Evolutionary conservation across 2,797 vertebrate genomes (phyloP).

Genomic region (Onychomys leucogaster): DNA sequence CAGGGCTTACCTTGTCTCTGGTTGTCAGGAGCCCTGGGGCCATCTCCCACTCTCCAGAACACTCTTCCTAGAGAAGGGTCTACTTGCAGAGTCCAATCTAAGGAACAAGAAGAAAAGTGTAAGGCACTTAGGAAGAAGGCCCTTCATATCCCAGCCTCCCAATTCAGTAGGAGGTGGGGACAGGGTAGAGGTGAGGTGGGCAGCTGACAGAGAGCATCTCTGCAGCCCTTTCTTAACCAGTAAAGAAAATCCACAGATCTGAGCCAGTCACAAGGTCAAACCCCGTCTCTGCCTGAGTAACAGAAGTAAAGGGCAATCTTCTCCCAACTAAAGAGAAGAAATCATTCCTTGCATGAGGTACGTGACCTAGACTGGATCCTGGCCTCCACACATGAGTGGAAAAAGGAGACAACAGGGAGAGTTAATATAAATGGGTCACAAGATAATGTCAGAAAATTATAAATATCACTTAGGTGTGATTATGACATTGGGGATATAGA

Average conservation of each 20-base stretch:
- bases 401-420: not conserved
- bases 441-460: not conserved
- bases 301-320: not conserved
- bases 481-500: not conserved
- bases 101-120: not conserved
- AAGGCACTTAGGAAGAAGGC: not conserved
- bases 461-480: not conserved
- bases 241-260: not conserved
- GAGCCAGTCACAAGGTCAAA: not conserved
- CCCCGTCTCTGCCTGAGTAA: not conserved
- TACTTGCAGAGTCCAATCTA: constrained; percentile 18
- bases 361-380: not conserved
- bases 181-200: not conserved
- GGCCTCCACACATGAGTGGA: not conserved
- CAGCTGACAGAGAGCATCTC: not conserved
- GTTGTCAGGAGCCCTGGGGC: constrained; percentile 42
- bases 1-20: constrained; percentile 40
- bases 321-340: not conserved
- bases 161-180: not conserved
- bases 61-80: not conserved
- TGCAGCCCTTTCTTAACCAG: not conserved
- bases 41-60: constrained; percentile 1
- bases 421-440: not conserved
- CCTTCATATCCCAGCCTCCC: not conserved
- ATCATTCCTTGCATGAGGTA: not conserved